Evolutionary conservation across 2,797 vertebrate species (phyloP).

Genomic region (Glyptemys insculpta): DNA sequence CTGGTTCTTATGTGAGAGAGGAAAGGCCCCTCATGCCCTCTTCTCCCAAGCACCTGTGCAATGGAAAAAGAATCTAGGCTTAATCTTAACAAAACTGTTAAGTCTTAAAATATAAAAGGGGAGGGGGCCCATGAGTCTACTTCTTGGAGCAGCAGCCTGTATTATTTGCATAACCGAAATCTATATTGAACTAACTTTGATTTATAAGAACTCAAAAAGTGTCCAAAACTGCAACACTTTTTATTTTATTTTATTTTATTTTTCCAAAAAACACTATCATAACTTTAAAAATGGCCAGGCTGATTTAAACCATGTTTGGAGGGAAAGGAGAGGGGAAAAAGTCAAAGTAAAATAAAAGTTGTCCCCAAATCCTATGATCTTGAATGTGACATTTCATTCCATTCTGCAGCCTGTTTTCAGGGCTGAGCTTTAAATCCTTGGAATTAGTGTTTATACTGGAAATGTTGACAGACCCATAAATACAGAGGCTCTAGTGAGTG

Average conservation of each 20-base stretch:
- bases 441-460: conserved; percentile 8
- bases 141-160: background rate
- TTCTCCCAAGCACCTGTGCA: fast-evolving
- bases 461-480: conserved; percentile 51
- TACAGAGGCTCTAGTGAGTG: background rate
- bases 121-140: background rate
- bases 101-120: background rate
- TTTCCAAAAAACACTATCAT: background rate
- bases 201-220: background rate
- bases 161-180: background rate
- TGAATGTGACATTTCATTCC: background rate
- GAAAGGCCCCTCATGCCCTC: background rate
- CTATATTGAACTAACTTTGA: background rate
- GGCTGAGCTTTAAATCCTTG: conserved; percentile 14
- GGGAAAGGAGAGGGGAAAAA: background rate
- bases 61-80: background rate
- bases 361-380: background rate
- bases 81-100: background rate
- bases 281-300: background rate
- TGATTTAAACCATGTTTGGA: background rate
- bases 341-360: background rate
- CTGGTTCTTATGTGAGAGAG: background rate
- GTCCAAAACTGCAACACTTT: background rate
- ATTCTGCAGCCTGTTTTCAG: fast-evolving
- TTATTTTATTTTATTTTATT: too few relatives aligned